phyloP scores from a whole-genome alignment of 2,797 vertebrate genomes.

The Cheirogaleus major region DNA sequence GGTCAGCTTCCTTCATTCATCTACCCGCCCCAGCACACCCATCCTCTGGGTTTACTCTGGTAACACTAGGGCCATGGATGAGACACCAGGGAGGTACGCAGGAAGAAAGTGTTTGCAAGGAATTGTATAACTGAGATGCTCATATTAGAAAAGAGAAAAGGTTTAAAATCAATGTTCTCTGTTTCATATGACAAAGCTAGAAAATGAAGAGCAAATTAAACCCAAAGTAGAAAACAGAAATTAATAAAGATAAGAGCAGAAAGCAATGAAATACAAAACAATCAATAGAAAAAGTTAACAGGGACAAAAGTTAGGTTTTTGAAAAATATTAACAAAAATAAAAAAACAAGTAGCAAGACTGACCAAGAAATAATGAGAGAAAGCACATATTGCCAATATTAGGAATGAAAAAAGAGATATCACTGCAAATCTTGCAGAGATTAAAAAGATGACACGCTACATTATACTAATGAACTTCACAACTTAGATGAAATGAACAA shows the following conservation, averaged over 20 bases:
- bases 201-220: not conserved
- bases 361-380: not conserved
- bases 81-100: not conserved
- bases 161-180: not conserved
- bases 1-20: not conserved
- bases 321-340: not conserved
- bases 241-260: not conserved
- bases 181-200: not conserved
- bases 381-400: not conserved
- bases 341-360: not conserved
- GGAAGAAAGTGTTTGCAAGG: not conserved
- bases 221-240: not conserved
- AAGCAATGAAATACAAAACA: not conserved
- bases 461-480: not conserved
- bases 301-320: not conserved
- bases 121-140: not conserved
- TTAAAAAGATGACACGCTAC: not conserved
- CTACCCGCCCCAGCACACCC: not conserved
- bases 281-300: not conserved
- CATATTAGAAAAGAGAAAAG: not conserved
- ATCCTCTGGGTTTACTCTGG: not conserved
- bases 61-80: not conserved
- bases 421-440: not conserved
- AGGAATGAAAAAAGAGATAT: not conserved
- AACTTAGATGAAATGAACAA: not conserved